These are phyloP conservation scores for Microtus oregoni DNA, from an alignment of 2,113 vertebrate genomes.

Conservation along the genomic window DNA sequence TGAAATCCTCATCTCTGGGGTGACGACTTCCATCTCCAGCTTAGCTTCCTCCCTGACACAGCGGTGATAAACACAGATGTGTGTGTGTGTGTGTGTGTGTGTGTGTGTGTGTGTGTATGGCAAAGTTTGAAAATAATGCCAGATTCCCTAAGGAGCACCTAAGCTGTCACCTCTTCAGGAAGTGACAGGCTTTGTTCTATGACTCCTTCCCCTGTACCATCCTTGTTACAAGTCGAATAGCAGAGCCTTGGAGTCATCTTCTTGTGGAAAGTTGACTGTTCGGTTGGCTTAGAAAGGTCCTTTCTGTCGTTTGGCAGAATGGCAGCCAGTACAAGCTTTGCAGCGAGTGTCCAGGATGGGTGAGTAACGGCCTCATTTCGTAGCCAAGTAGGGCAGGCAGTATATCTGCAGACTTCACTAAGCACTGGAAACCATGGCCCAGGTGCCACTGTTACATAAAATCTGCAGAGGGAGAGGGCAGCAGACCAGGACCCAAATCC, in stretches of 20 bases:
- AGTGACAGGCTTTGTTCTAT: too few species aligned
- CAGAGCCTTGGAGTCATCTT: neutral
- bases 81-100: too few species aligned
- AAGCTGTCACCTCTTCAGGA: neutral
- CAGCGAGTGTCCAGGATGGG: slow-evolving; percentile 35
- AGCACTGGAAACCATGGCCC: neutral
- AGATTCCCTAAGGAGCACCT: neutral
- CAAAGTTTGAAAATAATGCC: neutral
- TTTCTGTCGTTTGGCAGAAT: slow-evolving; percentile 61
- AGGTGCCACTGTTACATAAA: neutral
- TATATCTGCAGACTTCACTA: neutral
- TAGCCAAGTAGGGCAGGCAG: neutral
- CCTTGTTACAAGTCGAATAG: neutral
- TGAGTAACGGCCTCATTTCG: neutral
- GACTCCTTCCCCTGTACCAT: neutral
- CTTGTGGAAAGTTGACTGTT: neutral
- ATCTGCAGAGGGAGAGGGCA: neutral
- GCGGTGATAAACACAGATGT: neutral
- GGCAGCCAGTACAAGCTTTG: slow-evolving; percentile 16
- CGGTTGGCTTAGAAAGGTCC: neutral
- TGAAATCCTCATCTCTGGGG: neutral
- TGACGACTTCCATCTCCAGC: neutral
- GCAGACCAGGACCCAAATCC: neutral
- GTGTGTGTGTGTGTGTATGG: neutral
- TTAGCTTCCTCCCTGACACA: neutral